These are phyloP conservation scores for Porites rus DNA, from an alignment of 92 coral and sea anemone genomes.

Conservation along the genomic window DNA sequence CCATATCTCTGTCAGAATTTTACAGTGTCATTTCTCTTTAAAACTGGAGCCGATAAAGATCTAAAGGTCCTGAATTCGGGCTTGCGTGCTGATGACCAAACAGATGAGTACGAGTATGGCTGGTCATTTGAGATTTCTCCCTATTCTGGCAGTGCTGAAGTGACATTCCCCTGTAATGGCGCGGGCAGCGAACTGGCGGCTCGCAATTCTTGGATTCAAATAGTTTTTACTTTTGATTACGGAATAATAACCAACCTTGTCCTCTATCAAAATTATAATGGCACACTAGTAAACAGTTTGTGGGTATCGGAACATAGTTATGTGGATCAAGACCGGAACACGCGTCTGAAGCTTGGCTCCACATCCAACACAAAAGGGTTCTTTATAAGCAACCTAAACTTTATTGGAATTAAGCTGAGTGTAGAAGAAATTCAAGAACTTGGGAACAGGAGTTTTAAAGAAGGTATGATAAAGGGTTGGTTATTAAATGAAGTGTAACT, in stretches of 20 bases:
- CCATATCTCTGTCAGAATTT: slow-evolving; percentile 6
- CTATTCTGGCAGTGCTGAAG: background rate
- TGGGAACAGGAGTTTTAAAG: slow-evolving; percentile 6
- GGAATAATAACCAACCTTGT: background rate
- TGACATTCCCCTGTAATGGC: background rate
- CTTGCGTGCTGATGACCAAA: background rate
- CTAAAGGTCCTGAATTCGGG: slow-evolving; percentile 3
- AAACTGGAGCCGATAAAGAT: background rate
- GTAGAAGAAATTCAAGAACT: background rate
- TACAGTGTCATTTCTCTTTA: slow-evolving; percentile 21
- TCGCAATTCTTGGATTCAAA: background rate
- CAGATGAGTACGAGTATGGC: background rate
- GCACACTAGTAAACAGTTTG: background rate
- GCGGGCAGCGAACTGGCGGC: background rate
- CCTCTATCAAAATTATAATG: background rate
- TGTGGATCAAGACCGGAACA: background rate
- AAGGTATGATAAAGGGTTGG: background rate
- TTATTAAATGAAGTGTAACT: background rate
- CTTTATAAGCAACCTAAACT: background rate
- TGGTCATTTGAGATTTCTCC: slow-evolving; percentile 5
- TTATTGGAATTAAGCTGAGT: background rate
- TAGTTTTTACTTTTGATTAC: slow-evolving; percentile 4
- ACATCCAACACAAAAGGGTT: background rate
- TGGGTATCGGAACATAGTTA: background rate
- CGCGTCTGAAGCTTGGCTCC: slow-evolving; percentile 7